phyloP scores from a whole-genome alignment of 64 coral and sea anemone genomes.

The Pocillopora verrucosa region DNA sequence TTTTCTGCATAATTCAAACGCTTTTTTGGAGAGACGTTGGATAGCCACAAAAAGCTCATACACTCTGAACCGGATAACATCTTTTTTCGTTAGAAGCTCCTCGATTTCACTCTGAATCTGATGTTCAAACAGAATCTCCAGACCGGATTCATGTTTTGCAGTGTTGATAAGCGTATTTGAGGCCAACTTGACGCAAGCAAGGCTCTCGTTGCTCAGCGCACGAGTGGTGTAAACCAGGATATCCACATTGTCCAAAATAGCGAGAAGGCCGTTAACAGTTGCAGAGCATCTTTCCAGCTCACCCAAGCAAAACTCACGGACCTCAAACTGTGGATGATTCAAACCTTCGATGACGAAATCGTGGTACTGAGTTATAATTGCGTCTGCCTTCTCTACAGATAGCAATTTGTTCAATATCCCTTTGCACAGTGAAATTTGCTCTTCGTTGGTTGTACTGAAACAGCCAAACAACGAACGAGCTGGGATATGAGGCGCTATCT shows the following conservation, averaged over 20 bases:
- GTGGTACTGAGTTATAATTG: slow-evolving; percentile 64
- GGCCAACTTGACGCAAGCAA: slow-evolving; percentile 70
- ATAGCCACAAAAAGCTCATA: slow-evolving; percentile 77
- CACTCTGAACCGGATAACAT: slow-evolving; percentile 82
- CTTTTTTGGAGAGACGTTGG: slow-evolving; percentile 54
- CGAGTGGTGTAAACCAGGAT: slow-evolving; percentile 77
- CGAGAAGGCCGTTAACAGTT: slow-evolving; percentile 79
- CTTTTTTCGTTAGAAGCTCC: slow-evolving; percentile 60
- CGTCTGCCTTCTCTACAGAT: slow-evolving; percentile 74
- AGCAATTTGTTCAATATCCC: slow-evolving; percentile 86
- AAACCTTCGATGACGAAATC: slow-evolving; percentile 86
- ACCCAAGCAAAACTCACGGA: slow-evolving; percentile 82
- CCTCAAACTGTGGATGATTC: slow-evolving; percentile 84
- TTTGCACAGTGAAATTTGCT: slow-evolving; percentile 80
- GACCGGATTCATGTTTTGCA: slow-evolving; percentile 77
- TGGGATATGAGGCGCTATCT: slow-evolving; percentile 59
- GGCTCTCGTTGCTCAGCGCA: slow-evolving; percentile 59
- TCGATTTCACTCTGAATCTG: slow-evolving; percentile 82
- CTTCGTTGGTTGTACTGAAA: slow-evolving; percentile 69
- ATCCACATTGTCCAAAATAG: slow-evolving; percentile 76
- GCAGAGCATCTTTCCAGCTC: slow-evolving; percentile 80
- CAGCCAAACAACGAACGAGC: slow-evolving; percentile 64
- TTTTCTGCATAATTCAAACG: slow-evolving; percentile 42
- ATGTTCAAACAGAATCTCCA: slow-evolving; percentile 77
- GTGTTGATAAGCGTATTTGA: slow-evolving; percentile 69